Conservation (phyloP, 2,888 invertebrate species). For the Pammene fasciana region DNA sequence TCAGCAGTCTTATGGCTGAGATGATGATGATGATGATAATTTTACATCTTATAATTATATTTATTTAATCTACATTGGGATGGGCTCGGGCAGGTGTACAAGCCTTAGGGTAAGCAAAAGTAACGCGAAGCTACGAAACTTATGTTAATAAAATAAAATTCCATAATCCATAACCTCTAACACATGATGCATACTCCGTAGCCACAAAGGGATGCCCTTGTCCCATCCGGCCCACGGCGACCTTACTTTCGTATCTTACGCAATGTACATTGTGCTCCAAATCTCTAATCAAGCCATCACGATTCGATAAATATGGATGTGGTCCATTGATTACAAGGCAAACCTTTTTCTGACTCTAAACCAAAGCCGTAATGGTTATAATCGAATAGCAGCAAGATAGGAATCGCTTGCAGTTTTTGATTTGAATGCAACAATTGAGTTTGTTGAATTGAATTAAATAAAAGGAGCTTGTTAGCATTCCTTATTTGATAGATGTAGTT, state of each 20-base stretch:
- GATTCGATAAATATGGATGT: constrained; percentile 48
- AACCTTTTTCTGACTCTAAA: background rate
- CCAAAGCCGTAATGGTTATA: background rate
- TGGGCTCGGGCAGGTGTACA: no score
- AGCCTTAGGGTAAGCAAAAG: no score
- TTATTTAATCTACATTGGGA: no score
- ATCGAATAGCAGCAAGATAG: background rate
- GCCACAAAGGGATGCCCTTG: constrained; percentile 31
- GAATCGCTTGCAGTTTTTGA: constrained; percentile 5
- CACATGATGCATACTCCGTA: background rate
- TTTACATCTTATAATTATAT: no score
- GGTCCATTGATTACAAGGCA: constrained; percentile 37
- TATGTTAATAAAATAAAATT: no score
- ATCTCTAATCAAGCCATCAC: constrained; percentile 65
- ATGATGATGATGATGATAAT: no score
- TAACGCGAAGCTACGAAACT: no score
- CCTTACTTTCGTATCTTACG: constrained; percentile 53
- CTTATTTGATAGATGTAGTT: background rate
- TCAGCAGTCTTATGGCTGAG: no score
- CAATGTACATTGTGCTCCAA: constrained; percentile 45
- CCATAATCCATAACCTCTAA: no score
- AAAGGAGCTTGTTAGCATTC: background rate
- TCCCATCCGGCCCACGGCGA: constrained; percentile 42
- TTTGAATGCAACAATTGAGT: constrained; percentile 11
- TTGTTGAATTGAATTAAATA: constrained; percentile 9